A percentile compares a stretch with the other conserved stretches of the same genome.
phyloP scores from a whole-genome alignment of 1,140 invertebrate genomes.

The Tetraneura akinire region DNA sequence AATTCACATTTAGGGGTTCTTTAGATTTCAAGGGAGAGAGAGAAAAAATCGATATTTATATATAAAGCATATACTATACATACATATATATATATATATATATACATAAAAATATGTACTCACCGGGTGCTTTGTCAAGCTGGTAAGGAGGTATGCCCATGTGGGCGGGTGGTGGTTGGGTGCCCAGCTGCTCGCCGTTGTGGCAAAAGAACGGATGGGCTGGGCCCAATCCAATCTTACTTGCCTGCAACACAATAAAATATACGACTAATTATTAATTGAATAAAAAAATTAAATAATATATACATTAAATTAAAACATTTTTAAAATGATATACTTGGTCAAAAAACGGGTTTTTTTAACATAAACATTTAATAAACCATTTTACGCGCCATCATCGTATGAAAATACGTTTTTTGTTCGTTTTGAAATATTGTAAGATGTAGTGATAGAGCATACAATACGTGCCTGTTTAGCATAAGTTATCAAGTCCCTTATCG shows the following conservation, averaged over 20 bases:
- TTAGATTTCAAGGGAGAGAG: slow-evolving; percentile 32
- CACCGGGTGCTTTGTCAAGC: slow-evolving; percentile 73
- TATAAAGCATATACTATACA: no score
- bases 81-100: no score
- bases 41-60: slow-evolving; percentile 44
- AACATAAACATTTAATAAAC: slow-evolving; percentile 23
- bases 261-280: slow-evolving; percentile 38
- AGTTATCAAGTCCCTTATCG: slow-evolving; percentile 60
- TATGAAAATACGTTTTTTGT: slow-evolving; percentile 38
- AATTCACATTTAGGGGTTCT: slow-evolving; percentile 49
- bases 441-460: slow-evolving; percentile 45
- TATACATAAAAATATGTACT: slow-evolving; percentile 62
- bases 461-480: slow-evolving; percentile 58
- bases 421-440: slow-evolving; percentile 31
- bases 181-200: slow-evolving; percentile 77
- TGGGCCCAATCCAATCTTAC: slow-evolving; percentile 81
- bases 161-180: slow-evolving; percentile 92
- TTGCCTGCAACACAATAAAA: slow-evolving; percentile 73
- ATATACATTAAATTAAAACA: not conserved
- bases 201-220: slow-evolving; percentile 83
- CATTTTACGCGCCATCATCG: slow-evolving; percentile 37
- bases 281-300: not conserved
- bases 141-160: slow-evolving; percentile 96
- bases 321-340: slow-evolving; percentile 24
- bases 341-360: not conserved